Conservation (phyloP, 2,888 invertebrate species). For the Didymodactylos carnosus region DNA sequence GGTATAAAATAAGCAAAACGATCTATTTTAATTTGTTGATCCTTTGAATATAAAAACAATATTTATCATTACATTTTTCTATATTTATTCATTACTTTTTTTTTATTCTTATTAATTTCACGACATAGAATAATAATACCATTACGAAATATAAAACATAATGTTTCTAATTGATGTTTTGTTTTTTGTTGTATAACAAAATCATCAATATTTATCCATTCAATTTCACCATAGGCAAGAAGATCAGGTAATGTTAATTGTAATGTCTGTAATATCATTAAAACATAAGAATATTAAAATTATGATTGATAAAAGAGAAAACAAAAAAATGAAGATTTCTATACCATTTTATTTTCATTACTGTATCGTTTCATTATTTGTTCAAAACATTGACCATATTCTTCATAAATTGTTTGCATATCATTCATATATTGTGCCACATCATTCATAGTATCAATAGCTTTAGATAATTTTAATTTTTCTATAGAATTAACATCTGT, state of each 20-base stretch:
- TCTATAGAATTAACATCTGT: conserved; percentile 74
- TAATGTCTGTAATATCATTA: neutral
- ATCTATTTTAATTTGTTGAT: neutral
- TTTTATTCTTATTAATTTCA: too few relatives aligned
- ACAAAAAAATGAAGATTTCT: too few relatives aligned
- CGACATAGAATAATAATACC: neutral
- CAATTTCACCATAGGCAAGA: neutral
- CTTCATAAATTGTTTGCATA: conserved; percentile 97
- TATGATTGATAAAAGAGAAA: too few relatives aligned
- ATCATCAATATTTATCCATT: neutral
- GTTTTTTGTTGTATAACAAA: neutral
- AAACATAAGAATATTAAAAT: neutral
- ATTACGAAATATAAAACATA: neutral
- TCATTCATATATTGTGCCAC: conserved; percentile 97
- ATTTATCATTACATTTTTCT: neutral
- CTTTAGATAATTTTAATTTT: conserved; percentile 46
- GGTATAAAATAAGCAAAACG: neutral
- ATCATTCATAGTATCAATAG: conserved; percentile 83
- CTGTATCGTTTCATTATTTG: conserved; percentile 44
- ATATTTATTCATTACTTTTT: neutral
- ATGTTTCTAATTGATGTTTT: neutral
- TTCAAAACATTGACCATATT: conserved; percentile 93
- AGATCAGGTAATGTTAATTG: neutral
- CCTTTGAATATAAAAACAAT: neutral
- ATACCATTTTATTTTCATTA: conserved; percentile 20